phyloP scores from a whole-genome alignment of 1,140 invertebrate genomes.

The Brachystomella parvula region DNA sequence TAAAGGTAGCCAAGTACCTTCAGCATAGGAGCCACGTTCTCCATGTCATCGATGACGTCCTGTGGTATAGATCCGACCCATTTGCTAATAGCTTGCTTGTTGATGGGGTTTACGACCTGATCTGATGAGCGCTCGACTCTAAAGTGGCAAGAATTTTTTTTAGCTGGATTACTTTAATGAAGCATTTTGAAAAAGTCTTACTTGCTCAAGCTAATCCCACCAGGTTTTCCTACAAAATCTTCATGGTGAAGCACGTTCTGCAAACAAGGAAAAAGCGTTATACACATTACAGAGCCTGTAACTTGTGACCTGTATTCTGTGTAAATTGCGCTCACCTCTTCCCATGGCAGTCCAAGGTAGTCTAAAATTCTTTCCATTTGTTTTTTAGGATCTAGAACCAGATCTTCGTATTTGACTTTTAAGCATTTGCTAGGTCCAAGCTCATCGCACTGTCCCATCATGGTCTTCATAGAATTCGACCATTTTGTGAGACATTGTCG shows the following conservation, averaged over 20 bases:
- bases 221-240: conserved; percentile 89
- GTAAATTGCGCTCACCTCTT: conserved; percentile 52
- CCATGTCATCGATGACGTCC: conserved; percentile 84
- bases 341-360: conserved; percentile 91
- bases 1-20: conserved; percentile 68
- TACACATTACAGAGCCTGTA: not conserved
- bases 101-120: conserved; percentile 97
- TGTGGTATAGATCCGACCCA: conserved; percentile 90
- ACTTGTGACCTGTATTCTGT: not conserved
- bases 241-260: conserved; percentile 79
- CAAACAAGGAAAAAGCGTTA: not conserved
- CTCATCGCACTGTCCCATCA: conserved; percentile 87
- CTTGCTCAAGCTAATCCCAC: conserved; percentile 87
- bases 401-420: conserved; percentile 90
- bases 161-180: not conserved
- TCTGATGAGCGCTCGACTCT: conserved; percentile 96
- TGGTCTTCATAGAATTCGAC: conserved; percentile 88
- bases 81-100: conserved; percentile 88
- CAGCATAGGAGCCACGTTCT: conserved; percentile 85
- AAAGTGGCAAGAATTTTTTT: not conserved
- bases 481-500: conserved; percentile 89
- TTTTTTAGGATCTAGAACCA: conserved; percentile 83
- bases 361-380: conserved; percentile 83
- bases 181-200: conserved; percentile 43
- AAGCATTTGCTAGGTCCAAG: conserved; percentile 77